phyloP scores from a whole-genome alignment of 2,888 invertebrate species.

The Phyto melanocephala region DNA sequence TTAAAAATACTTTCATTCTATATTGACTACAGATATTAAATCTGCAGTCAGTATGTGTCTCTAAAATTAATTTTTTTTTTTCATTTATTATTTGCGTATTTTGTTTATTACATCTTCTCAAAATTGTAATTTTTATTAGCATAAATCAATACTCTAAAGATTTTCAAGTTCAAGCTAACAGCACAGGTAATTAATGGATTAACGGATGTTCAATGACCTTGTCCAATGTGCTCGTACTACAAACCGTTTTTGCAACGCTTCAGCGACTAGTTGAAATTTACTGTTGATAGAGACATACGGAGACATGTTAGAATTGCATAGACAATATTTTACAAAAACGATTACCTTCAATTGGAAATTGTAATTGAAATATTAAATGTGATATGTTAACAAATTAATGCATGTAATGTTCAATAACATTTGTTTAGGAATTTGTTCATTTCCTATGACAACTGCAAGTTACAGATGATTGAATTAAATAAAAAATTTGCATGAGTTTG shows the following conservation, averaged over 20 bases:
- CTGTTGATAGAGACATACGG: not conserved
- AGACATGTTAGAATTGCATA: not conserved
- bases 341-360: slow-evolving; percentile 15
- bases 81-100: not conserved
- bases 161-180: slow-evolving; percentile 34
- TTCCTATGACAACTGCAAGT: not conserved
- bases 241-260: not conserved
- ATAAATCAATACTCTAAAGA: not conserved
- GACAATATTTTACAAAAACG: no score
- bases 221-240: not conserved
- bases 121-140: not conserved
- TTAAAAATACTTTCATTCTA: no score
- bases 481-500: not conserved
- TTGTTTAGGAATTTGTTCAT: not conserved
- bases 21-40: no score
- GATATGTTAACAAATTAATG: not conserved
- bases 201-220: slow-evolving; percentile 25
- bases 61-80: not conserved
- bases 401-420: not conserved
- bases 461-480: not conserved
- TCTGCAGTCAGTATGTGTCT: not conserved
- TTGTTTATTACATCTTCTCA: not conserved
- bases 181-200: slow-evolving; percentile 17
- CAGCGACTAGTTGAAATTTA: not conserved
- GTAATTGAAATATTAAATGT: not conserved